Percentiles rank a stretch among this genome's conserved stretches.
Conservation (phyloP, 2,888 invertebrate genomes). For the Apamea sordens region DNA sequence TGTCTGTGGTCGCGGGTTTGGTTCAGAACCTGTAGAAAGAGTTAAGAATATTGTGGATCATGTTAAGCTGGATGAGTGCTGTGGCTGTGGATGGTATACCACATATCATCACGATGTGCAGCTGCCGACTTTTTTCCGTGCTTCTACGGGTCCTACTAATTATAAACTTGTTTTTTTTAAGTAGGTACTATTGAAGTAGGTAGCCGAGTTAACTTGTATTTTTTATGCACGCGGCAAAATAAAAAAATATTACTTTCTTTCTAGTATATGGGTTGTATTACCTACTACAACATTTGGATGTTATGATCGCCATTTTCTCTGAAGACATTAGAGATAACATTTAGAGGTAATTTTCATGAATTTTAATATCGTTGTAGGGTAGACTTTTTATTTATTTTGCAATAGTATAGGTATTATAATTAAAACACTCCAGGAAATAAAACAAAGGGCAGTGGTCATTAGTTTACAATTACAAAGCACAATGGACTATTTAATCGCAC, state of each 20-base stretch:
- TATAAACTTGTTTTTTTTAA: too few species aligned
- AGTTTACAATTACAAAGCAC: conserved; percentile 32
- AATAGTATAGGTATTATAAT: background rate
- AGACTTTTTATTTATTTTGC: background rate
- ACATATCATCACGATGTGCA: too few species aligned
- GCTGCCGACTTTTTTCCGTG: too few species aligned
- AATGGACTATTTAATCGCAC: conserved; percentile 11
- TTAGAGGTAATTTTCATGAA: background rate
- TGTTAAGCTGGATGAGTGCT: too few species aligned
- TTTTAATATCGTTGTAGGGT: background rate
- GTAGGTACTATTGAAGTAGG: too few species aligned
- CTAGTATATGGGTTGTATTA: too few species aligned
- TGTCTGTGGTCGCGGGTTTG: conserved; percentile 98
- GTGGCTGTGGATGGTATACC: too few species aligned
- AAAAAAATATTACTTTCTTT: too few species aligned
- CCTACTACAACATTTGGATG: background rate
- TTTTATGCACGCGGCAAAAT: too few species aligned
- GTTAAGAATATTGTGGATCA: background rate
- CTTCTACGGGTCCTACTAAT: too few species aligned
- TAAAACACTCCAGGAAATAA: conserved; percentile 30
- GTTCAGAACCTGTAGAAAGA: conserved; percentile 92
- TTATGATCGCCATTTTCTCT: background rate
- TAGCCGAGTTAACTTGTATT: too few species aligned
- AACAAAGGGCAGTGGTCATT: conserved; percentile 32
- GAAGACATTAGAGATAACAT: too few species aligned